These are phyloP conservation scores for Tetranychus piercei DNA, from an alignment of 2,888 invertebrate genomes.

Conservation along the genomic window DNA sequence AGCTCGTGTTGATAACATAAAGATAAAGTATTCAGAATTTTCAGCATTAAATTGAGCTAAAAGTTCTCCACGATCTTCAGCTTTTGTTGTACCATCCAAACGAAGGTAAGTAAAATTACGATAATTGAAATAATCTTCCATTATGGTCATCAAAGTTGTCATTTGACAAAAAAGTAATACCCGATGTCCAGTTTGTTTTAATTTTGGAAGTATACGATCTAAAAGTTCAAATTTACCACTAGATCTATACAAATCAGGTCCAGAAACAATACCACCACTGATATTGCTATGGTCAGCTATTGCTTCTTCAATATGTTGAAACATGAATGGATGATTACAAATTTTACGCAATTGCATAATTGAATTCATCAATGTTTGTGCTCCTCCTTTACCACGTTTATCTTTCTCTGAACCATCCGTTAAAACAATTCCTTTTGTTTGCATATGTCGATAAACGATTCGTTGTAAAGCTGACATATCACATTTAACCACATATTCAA, in stretches of 20 bases:
- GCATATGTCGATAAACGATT: constrained; percentile 89
- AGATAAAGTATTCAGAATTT: constrained; percentile 78
- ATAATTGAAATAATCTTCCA: constrained; percentile 91
- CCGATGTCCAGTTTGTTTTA: constrained; percentile 74
- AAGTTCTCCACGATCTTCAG: constrained; percentile 88
- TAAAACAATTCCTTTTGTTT: constrained; percentile 78
- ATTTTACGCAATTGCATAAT: constrained; percentile 94
- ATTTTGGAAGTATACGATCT: constrained; percentile 87
- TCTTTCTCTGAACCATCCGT: constrained; percentile 88
- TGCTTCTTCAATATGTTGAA: constrained; percentile 92
- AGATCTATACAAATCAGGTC: constrained; percentile 69
- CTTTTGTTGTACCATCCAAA: constrained; percentile 91
- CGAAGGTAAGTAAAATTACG: constrained; percentile 59
- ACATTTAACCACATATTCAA: constrained; percentile 95
- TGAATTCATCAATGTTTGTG: constrained; percentile 95
- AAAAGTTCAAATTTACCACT: constrained; percentile 94
- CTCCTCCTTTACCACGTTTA: constrained; percentile 68
- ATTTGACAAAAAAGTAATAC: constrained; percentile 99
- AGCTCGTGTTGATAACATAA: constrained; percentile 86
- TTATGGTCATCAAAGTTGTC: constrained; percentile 96
- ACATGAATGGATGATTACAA: constrained; percentile 99
- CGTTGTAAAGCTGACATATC: constrained; percentile 95
- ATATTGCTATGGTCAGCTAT: constrained; percentile 66
- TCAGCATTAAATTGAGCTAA: constrained; percentile 71
- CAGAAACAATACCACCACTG: constrained; percentile 36